Evolutionary conservation across 2,797 vertebrate genomes (phyloP).

Genomic region (Cossypha caffra): DNA sequence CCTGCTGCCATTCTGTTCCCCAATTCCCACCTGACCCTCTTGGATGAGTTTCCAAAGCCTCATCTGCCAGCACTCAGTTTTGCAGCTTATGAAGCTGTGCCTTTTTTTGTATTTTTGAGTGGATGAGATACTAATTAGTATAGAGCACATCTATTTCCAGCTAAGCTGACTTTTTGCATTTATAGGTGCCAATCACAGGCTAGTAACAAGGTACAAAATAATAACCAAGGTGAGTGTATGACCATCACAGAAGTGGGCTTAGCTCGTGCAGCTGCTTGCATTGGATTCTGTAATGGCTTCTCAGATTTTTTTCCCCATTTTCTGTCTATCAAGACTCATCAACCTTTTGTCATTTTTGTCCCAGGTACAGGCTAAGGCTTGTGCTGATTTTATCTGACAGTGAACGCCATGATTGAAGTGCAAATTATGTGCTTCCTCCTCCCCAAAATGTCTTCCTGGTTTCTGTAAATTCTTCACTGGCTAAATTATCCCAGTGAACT

Average conservation of each 20-base stretch:
- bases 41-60: not conserved
- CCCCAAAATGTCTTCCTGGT: not conserved
- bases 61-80: not conserved
- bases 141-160: not conserved
- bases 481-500: not conserved
- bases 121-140: not conserved
- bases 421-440: not conserved
- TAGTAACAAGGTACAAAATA: not conserved
- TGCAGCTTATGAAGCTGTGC: not conserved
- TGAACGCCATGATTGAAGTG: not conserved
- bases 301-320: not conserved
- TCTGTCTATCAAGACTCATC: not conserved
- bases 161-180: not conserved
- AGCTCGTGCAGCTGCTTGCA: not conserved
- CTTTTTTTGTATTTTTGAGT: not conserved
- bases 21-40: not conserved
- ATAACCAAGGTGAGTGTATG: not conserved
- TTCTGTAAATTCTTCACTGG: not conserved
- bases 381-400: not conserved
- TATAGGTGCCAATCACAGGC: not conserved
- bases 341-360: not conserved
- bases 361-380: not conserved
- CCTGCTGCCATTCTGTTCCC: not conserved
- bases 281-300: not conserved
- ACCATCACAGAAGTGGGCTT: not conserved